Evolutionary conservation across 1,140 invertebrate species (phyloP), one percentile per base, ranked within the genome.

Genomic region (Temnothorax nylanderi): DNA sequence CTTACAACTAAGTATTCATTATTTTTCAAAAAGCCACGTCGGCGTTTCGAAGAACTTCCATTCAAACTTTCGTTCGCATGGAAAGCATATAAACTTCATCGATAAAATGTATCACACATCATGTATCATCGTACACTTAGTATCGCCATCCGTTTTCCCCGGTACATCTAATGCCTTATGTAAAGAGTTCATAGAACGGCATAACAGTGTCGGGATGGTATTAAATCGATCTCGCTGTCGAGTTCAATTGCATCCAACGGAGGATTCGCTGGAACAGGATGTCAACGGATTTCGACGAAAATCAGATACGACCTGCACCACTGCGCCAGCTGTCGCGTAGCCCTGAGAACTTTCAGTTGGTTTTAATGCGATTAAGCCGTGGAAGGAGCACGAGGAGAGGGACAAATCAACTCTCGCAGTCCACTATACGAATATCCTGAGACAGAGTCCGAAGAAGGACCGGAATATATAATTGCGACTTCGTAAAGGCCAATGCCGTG

Each of bases 341-440:
- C 58, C 74, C 89, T 88, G 86, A 71, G 89, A 90, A 90, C 89
- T 87, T 89, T 90, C 89, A 90, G 89, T 90, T 85, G 89, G 86
- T 71, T 90, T 89, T 90, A 90, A 90, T 90, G 86, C 89, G 89
- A 90, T 90, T 90, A 90, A 72, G 16, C 26, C 21, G 56, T 26
- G 60, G 88, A 82, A 87, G 76, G 49, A 47, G 37, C 32, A 58
- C 37, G 37, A 41, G 11, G 41, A 0, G 65, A 69, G 44, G 0
- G 67, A 60, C 64, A 75, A 87, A 90, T 90, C 88, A 85, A 81
- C 80, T 58, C 78, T 21, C 47, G 34, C 34, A 56, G 51, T 54
- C 13, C 64, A 54, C 75, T 58, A 21, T 47, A 16, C 44, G 49
- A 69, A 56, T 87, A 78, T 78, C 74, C 49, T 18, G 67, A 49